Base-by-base conservation (phyloP, 2,113 vertebrate species). In the Stictonetta naevosa region DNA sequence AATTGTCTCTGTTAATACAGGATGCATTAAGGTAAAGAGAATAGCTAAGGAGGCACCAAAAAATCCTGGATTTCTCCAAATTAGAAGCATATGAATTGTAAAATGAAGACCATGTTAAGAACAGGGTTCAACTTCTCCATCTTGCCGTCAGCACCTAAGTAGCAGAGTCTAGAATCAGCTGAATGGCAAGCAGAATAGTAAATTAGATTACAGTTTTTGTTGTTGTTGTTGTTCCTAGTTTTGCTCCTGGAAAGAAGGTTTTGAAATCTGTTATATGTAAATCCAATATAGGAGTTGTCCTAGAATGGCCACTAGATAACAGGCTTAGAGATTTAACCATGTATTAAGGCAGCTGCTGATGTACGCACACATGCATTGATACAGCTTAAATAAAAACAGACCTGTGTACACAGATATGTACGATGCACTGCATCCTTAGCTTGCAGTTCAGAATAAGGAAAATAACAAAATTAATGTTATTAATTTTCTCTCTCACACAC, bases 171-270 rank as follows among this genome's bases (percentile, higher is more conserved):
- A 26, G 46, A 38, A 4, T 28, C 13, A 34, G 3, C 17, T 77
- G 38, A 9, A 14, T 1, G 0, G 11, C 3, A 5, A 14, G 55
- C n/a, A 23, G 46, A 21, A 50, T 50, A 22, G 7, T 28, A 46
- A 60, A 1, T 46, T 11, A 26, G 34, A 48, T 31, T 31, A 18
- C 28, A 55, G 14, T 69, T 17, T 3, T n/a, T 66, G 14, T 62
- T 23, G 25, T 23, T 38, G 13, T 28, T 50, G 5, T 55, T 63
- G 17, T 36, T 26, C 10, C 17, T 34, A 40, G 20, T 72, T 76
- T 80, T 80, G 2, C 8, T 86, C 13, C 44, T 69, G 63, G 64
- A 86, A 89, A 62, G 6, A 26, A 80, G 14, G 28, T 34, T 29
- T 62, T 53, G 2, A 25, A 14, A 56, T 29, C 14, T 59, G 16